Base-by-base conservation (phyloP, 2,113 vertebrate species). In the Solenodon paradoxus region DNA sequence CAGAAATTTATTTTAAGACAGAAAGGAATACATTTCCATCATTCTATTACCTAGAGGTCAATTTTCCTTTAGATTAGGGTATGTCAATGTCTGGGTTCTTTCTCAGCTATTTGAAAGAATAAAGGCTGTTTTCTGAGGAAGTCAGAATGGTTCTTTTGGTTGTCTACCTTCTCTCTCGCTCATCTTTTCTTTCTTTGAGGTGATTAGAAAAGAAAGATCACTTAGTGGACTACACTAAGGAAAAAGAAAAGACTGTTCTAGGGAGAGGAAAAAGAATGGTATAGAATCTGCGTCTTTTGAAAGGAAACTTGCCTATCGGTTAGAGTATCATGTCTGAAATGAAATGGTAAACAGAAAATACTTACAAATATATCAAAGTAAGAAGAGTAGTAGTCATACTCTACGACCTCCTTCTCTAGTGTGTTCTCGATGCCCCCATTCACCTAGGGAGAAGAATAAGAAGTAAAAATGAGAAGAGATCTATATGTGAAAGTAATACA, bases 361-460 rank as follows among this genome's bases (percentile, higher is more conserved):
- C 99, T 99, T 98, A 99, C 99, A 98, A 99, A 99, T 95, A 99
- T 99, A 98, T 99, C 99, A 97, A 99, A 99, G 98, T 99, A 99
- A 42, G 99, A 99, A 93, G 98, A 98, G 83, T 97, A 98, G 98
- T 99, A 99, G 98, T 99, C 98, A 97, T 99, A 99, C 0, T 98
- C 97, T 61, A 99, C 97, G n/a, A 99, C 99, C 97, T 99, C 99
- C 92, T 98, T 98, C 51, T 98, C 98, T 97, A 99, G 98, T 28
- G 98, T 99, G 94, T 98, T 97, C 97, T 98, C 96, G 95, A 99
- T 99, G 89, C 99, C 99, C 26, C 99, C 99, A 92, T 98, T 99
- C 72, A 99, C 99, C 99, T 99, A 96, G 57, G 79, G 96, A 74
- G 69, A 64, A 96, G 92, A 85, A 77, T 49, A 19, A 96, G 3